These are phyloP conservation scores for Melitaea athalia DNA, from an alignment of 2,888 invertebrate species.

Conservation along the genomic window DNA sequence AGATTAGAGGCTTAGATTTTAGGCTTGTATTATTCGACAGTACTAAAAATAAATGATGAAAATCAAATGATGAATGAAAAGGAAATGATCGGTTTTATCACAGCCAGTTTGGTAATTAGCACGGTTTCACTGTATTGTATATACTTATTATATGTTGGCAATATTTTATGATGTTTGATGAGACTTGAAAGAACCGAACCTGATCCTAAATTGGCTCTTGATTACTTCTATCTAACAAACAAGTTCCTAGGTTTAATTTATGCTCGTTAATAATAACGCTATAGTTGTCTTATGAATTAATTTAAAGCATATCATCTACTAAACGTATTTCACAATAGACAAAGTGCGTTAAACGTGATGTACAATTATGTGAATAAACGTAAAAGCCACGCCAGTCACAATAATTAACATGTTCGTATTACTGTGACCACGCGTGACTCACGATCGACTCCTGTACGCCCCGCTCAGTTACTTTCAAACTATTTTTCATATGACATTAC, in stretches of 20 bases:
- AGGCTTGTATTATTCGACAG: no score
- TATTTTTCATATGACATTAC: slow-evolving; percentile 34
- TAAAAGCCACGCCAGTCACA: slow-evolving; percentile 38
- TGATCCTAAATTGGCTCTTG: neutral
- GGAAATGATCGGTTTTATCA: no score
- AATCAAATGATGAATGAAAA: no score
- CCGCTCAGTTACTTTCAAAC: slow-evolving; percentile 36
- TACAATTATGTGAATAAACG: slow-evolving; percentile 33
- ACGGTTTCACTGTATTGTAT: no score
- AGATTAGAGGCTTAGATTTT: no score
- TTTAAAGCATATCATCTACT: neutral
- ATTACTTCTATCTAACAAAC: neutral
- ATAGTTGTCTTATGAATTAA: neutral
- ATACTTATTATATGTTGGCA: no score
- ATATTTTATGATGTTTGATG: no score
- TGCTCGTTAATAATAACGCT: neutral
- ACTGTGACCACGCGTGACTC: slow-evolving; percentile 42
- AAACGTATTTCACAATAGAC: slow-evolving; percentile 11
- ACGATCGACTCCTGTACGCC: slow-evolving; percentile 43
- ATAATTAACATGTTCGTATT: slow-evolving; percentile 42
- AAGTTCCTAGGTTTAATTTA: slow-evolving; percentile 2
- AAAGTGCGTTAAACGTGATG: slow-evolving; percentile 29
- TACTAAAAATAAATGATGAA: no score
- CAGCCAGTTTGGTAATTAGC: no score
- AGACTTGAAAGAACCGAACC: neutral